phyloP scores from a whole-genome alignment of 1,140 invertebrate species.

The Drosophila mojavensis region DNA sequence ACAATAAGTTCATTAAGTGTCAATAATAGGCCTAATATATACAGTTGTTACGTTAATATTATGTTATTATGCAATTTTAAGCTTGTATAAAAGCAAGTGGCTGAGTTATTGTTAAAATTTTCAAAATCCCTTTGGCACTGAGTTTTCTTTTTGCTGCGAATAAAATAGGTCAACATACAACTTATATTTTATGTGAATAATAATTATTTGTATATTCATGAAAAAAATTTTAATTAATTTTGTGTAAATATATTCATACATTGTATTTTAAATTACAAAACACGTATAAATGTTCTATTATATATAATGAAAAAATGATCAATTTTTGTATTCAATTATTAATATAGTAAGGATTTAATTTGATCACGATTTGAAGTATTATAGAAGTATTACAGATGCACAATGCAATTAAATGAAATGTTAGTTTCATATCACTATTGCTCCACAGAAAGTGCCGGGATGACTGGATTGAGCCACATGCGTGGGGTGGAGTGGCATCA shows the following conservation, averaged over 20 bases:
- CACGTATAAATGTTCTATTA: no score
- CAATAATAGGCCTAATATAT: constrained; percentile 58
- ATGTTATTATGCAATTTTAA: no score
- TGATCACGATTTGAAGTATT: neutral
- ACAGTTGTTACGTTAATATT: constrained; percentile 41
- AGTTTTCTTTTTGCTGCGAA: neutral
- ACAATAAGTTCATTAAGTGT: constrained; percentile 67
- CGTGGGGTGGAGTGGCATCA: constrained; percentile 45
- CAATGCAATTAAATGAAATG: constrained; percentile 44
- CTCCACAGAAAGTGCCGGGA: constrained; percentile 55
- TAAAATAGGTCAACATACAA: constrained; percentile 72
- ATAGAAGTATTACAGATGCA: neutral
- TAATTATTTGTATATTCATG: constrained; percentile 72
- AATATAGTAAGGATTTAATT: no score
- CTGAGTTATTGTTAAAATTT: no score
- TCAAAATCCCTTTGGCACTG: no score
- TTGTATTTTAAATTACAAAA: constrained; percentile 58
- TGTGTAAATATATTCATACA: constrained; percentile 80
- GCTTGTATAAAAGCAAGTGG: no score
- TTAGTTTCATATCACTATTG: constrained; percentile 48
- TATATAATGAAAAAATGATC: no score
- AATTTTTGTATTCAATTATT: no score
- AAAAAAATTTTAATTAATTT: constrained; percentile 62
- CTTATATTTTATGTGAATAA: constrained; percentile 63
- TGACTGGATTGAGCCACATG: constrained; percentile 61